Evolutionary conservation across 2,113 vertebrate species (phyloP).

Genomic region (Xenopus borealis): DNA sequence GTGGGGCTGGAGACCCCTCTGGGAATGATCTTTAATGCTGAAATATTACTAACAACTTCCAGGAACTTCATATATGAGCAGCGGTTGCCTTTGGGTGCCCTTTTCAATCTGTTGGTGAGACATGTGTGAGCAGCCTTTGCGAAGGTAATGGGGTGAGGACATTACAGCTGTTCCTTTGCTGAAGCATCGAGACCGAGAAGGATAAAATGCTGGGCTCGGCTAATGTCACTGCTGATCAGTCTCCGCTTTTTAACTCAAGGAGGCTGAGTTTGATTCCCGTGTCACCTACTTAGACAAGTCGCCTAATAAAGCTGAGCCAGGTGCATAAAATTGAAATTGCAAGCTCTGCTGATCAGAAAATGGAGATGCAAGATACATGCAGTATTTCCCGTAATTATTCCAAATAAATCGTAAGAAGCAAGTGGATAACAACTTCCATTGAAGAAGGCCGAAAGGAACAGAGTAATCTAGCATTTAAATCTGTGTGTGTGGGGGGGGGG

Average conservation of each 20-base stretch:
- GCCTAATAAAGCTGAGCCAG: background rate
- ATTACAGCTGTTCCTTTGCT: conserved; percentile 39
- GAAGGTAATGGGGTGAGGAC: conserved; percentile 39
- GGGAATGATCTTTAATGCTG: conserved; percentile 36
- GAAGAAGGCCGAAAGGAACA: too few relatives aligned
- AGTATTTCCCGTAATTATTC: too few relatives aligned
- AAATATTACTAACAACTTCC: conserved; percentile 43
- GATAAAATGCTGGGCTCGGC: conserved; percentile 14
- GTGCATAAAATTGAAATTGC: background rate
- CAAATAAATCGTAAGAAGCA: too few relatives aligned
- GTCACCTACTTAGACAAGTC: background rate
- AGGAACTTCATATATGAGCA: conserved; percentile 34
- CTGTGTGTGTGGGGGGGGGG: too few relatives aligned
- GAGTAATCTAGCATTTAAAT: too few relatives aligned
- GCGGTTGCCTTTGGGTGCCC: conserved; percentile 30
- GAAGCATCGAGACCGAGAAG: background rate
- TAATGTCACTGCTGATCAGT: background rate
- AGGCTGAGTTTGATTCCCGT: background rate
- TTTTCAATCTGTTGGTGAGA: conserved; percentile 37
- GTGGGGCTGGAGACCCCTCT: background rate
- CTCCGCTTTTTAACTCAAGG: background rate
- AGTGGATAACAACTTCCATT: too few relatives aligned
- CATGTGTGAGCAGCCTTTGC: conserved; percentile 33
- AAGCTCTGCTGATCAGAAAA: background rate
- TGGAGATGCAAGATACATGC: too few relatives aligned